Conservation (phyloP, 64 coral and sea anemone genomes). For the Cladopsammia gracilis region DNA sequence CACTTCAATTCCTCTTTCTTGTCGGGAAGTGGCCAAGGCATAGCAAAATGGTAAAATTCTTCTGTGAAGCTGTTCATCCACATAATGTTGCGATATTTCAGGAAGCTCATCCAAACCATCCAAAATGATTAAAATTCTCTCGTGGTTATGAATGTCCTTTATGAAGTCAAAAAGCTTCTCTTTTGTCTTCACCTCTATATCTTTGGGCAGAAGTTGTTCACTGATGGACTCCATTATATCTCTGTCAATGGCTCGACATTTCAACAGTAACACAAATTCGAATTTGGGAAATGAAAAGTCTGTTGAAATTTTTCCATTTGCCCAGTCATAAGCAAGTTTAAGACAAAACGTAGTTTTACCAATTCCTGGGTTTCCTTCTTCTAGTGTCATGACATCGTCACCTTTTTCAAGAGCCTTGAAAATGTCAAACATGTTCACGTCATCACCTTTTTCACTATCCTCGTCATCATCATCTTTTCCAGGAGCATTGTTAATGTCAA, state of each 20-base stretch:
- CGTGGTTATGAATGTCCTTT: slow-evolving; percentile 2
- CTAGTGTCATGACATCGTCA: not conserved
- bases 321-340: slow-evolving; percentile 48
- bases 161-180: not conserved
- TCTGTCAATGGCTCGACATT: slow-evolving; percentile 8
- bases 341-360: slow-evolving; percentile 44
- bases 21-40: not conserved
- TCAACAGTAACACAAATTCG: not conserved
- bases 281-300: not conserved
- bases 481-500: too few species aligned
- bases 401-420: not conserved
- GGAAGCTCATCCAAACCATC: slow-evolving; percentile 27
- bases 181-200: not conserved
- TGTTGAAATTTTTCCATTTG: not conserved
- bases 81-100: not conserved
- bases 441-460: too few species aligned
- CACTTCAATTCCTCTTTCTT: slow-evolving; percentile 10
- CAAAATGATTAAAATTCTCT: slow-evolving; percentile 6
- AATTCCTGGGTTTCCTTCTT: slow-evolving; percentile 17
- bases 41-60: slow-evolving; percentile 5
- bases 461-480: too few species aligned
- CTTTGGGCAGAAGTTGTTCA: not conserved
- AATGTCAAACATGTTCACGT: not conserved
- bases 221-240: slow-evolving; percentile 33
- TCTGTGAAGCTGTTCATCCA: not conserved